Evolutionary conservation across 2,888 invertebrate genomes (phyloP), one percentile per base, ranked within the genome.

Genomic region (Andricus quercusramuli): DNA sequence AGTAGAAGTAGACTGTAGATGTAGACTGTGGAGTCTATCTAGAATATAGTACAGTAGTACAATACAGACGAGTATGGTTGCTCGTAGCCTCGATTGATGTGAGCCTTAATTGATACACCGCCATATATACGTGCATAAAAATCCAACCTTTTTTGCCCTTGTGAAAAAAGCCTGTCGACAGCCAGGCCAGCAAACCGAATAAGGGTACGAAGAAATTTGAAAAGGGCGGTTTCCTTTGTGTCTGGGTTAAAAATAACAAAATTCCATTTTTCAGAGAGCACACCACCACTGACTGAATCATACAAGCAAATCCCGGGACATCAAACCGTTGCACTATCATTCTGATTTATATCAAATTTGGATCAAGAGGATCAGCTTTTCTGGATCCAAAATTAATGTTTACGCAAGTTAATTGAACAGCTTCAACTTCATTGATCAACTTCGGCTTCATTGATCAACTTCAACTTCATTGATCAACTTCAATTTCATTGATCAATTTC

Each of bases 221-320:
- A 67, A 41, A 37, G 22, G 68, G 17, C 68, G 22, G 44, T 22
- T 68, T 68, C 68, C 22, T 68, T 68, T 68, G 68, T 68, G 68
- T 22, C 67, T 67, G 11, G 20, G 20, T 22, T n/a, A n/a, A 41
- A 67, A 67, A 67, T 44, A 68, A 22, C 47, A 44, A 68, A 68
- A 68, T 44, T 68, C 15, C 47, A 68, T 68, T 68, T 59, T 59
- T 59, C 20, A 56, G 11, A 41, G 41, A 13, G 41, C 11, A 41
- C 41, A 11, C 3, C 2, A 41, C 13, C 13, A 13, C 41, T 41
- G 41, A 41, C 2, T 41, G 41, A 51, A 37, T 37, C 37, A 37
- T 37, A 37, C 37, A 0, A 6, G 37, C 8, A 37, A 37, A 37
- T 5, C 37, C 37, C 8, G 37, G 37, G 1, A 37, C 37, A 8